These are phyloP conservation scores for Lagorchestes hirsutus DNA, from an alignment of 2,797 vertebrate genomes.

Conservation along the genomic window DNA sequence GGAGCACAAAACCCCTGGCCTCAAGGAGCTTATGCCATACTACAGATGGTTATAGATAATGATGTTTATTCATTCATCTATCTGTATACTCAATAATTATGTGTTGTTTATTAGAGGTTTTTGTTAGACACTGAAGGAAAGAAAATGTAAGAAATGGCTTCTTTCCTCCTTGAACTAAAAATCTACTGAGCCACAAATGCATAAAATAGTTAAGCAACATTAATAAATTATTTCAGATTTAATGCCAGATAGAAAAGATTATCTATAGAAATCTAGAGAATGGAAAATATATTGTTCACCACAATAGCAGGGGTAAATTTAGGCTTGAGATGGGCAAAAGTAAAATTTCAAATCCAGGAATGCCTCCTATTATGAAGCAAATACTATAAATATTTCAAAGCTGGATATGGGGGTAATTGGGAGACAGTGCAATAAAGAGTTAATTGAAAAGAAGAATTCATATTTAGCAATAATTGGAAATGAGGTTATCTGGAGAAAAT, in stretches of 20 bases:
- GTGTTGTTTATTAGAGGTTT: not conserved
- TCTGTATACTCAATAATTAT: not conserved
- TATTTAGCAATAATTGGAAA: not conserved
- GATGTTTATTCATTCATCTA: not conserved
- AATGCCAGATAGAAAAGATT: not conserved
- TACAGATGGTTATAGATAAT: not conserved
- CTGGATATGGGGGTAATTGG: not conserved
- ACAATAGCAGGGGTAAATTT: constrained; percentile 19
- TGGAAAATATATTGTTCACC: not conserved
- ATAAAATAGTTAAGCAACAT: not conserved
- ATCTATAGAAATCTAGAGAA: not conserved
- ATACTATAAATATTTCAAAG: not conserved
- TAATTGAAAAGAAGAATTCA: not conserved
- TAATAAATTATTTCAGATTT: not conserved
- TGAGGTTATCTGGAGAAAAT: not conserved
- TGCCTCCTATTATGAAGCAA: not conserved
- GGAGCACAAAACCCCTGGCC: not conserved
- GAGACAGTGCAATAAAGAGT: not conserved
- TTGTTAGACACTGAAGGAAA: constrained; percentile 29
- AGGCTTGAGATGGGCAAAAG: not conserved
- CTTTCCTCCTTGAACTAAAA: not conserved
- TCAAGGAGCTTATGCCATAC: not conserved
- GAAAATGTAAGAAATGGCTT: not conserved
- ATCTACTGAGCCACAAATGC: not conserved
- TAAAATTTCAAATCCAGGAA: not conserved